These are phyloP conservation scores for Saccopteryx bilineata DNA, from an alignment of 2,113 vertebrate genomes.

Conservation along the genomic window DNA sequence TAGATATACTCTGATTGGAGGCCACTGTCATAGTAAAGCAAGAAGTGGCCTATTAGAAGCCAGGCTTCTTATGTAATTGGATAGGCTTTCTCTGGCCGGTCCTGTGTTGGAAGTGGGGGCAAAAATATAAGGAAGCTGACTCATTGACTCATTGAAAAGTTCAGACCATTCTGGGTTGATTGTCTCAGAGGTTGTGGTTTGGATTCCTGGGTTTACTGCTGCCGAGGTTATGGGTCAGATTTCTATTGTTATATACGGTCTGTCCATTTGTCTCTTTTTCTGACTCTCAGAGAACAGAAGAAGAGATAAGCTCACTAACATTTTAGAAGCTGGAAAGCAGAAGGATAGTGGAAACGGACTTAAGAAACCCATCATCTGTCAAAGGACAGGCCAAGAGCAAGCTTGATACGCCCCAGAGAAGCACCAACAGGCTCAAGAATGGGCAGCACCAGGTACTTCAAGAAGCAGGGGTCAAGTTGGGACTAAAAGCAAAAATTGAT, in stretches of 20 bases:
- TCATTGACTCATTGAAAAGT: not conserved
- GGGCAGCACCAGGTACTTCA: not conserved
- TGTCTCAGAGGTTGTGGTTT: not conserved
- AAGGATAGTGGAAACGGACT: not conserved
- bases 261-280: not conserved
- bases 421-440: not conserved
- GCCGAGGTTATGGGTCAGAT: not conserved
- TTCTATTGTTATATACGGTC: not conserved
- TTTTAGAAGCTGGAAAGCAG: slow-evolving; percentile 28
- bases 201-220: not conserved
- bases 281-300: not conserved
- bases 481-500: not conserved
- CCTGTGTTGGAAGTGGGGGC: not conserved
- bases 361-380: not conserved
- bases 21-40: not conserved
- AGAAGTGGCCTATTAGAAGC: not conserved
- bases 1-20: not conserved
- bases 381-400: not conserved
- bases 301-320: slow-evolving; percentile 11
- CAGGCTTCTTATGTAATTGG: not conserved
- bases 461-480: not conserved
- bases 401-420: not conserved
- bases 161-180: not conserved
- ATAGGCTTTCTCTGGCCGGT: slow-evolving; percentile 21
- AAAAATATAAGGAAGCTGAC: slow-evolving; percentile 12